Base-by-base conservation (phyloP, 2,797 vertebrate genomes). In the Limnodromus scolopaceus region DNA sequence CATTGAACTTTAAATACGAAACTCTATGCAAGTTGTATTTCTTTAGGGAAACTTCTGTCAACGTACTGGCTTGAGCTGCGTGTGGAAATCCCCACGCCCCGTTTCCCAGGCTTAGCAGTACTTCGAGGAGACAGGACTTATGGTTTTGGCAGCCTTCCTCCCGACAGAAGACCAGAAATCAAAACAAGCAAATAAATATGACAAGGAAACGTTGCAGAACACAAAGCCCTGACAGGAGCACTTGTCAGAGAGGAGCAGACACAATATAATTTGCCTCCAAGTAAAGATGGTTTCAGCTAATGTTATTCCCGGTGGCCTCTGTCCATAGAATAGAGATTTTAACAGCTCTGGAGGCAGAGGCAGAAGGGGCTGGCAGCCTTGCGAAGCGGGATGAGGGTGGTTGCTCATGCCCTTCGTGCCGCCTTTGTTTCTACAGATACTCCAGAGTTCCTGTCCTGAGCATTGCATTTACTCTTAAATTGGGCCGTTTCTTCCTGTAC, bases 121-220 rank as follows among this genome's bases (percentile, higher is more conserved):
- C 78, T 89, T 60, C 30, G 22, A 93, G 85, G 93, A 90, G 95
- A 94, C 94, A 74, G 88, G 79, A 84, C 87, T 92, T 96, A 72
- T 1, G 57, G 91, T 93, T 93, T 97, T 94, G 95, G 97, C 96
- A 94, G 79, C 61, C 91, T 90, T 96, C 91, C 86, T 90, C 9
- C 3, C 5, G 28, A 61, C 95, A 79, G 70, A 86, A 93, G 96
- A 97, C 91, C 69, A 95, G 96, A 94, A 96, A 96, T 94, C 96
- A 88, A 95, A 96, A 88, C 65, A 87, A 94, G 61, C 84, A 96
- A 97, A 93, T 96, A 97, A 97, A 93, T 95, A 93, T 43, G 87
- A 95, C 89, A 94, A 82, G 96, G 91, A 94, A 87, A 93, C 13
- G 30, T 94, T 94, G 89, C 71, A 97, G 97, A 96, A 97, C 16